These are phyloP conservation scores for Atractosteus spatula DNA, from an alignment of 2,113 vertebrate genomes.

Conservation along the genomic window DNA sequence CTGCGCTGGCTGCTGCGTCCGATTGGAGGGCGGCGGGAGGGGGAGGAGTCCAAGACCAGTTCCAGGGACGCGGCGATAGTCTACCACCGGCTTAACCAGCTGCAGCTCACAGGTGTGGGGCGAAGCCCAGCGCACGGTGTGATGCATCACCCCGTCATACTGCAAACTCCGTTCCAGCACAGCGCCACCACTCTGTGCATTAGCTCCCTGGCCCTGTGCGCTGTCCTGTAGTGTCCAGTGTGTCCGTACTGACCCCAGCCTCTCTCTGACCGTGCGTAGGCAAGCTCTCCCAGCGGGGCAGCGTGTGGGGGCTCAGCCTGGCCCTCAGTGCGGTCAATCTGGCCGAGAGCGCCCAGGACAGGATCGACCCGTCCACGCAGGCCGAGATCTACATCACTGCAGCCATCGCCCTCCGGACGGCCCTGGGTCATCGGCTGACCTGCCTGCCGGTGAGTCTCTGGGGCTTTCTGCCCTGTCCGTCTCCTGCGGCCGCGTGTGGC, in stretches of 20 bases:
- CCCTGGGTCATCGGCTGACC: slow-evolving; percentile 80
- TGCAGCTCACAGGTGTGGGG: slow-evolving; percentile 86
- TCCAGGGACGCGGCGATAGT: slow-evolving; percentile 86
- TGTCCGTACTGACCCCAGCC: no score
- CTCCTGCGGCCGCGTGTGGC: no score
- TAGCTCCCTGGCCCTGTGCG: neutral
- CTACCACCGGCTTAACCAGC: slow-evolving; percentile 88
- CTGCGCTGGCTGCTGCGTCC: slow-evolving; percentile 90
- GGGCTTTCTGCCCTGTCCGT: neutral
- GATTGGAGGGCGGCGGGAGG: slow-evolving; percentile 80
- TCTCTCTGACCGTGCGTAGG: slow-evolving; percentile 55
- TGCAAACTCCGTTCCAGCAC: no score
- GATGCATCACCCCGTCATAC: no score
- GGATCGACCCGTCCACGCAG: slow-evolving; percentile 79
- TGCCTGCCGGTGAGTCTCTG: slow-evolving; percentile 78
- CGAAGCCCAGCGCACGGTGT: neutral
- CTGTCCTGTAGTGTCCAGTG: no score
- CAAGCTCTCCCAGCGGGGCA: slow-evolving; percentile 80
- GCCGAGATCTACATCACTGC: slow-evolving; percentile 90
- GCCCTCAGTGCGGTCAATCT: slow-evolving; percentile 92
- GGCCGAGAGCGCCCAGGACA: slow-evolving; percentile 85
- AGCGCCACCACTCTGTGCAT: no score
- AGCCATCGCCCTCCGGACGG: slow-evolving; percentile 79
- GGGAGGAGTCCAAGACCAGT: slow-evolving; percentile 88
- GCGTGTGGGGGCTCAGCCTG: slow-evolving; percentile 81